phyloP scores from a whole-genome alignment of 2,888 invertebrate species.

The Scrobipalpa atriplicella region DNA sequence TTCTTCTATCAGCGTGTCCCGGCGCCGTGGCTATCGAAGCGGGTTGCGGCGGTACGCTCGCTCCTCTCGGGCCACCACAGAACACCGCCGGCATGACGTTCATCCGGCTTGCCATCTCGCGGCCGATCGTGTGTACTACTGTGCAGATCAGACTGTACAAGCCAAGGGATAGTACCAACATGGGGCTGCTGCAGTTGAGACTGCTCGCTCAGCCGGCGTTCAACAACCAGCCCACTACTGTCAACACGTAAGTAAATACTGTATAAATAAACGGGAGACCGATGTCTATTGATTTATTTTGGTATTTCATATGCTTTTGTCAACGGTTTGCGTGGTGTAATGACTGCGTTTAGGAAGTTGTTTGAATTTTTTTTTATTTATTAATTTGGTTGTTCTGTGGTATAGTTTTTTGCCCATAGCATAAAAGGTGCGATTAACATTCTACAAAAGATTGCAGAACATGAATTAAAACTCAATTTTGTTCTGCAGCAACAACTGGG shows the following conservation, averaged over 20 bases:
- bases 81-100: conserved; percentile 94
- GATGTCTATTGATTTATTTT: too few relatives aligned
- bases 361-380: too few relatives aligned
- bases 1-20: conserved; percentile 86
- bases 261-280: too few relatives aligned
- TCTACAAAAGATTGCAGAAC: not conserved
- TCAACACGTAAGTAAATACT: conserved; percentile 47
- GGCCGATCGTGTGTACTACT: conserved; percentile 93
- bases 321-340: too few relatives aligned
- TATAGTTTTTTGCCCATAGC: too few relatives aligned
- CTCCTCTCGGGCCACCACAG: conserved; percentile 93
- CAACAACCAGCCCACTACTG: conserved; percentile 54
- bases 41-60: conserved; percentile 90
- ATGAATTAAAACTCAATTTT: not conserved
- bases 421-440: too few relatives aligned
- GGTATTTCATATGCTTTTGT: too few relatives aligned
- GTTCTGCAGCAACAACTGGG: conserved; percentile 89
- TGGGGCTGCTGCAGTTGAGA: conserved; percentile 94
- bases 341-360: too few relatives aligned
- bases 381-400: too few relatives aligned
- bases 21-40: conserved; percentile 94
- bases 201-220: conserved; percentile 94
- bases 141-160: conserved; percentile 89
- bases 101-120: conserved; percentile 91
- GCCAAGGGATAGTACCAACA: conserved; percentile 94